A percentile compares a stretch with the other conserved stretches of the same genome.
phyloP scores from a whole-genome alignment of 2,797 vertebrate species.

The Spheniscus humboldti region DNA sequence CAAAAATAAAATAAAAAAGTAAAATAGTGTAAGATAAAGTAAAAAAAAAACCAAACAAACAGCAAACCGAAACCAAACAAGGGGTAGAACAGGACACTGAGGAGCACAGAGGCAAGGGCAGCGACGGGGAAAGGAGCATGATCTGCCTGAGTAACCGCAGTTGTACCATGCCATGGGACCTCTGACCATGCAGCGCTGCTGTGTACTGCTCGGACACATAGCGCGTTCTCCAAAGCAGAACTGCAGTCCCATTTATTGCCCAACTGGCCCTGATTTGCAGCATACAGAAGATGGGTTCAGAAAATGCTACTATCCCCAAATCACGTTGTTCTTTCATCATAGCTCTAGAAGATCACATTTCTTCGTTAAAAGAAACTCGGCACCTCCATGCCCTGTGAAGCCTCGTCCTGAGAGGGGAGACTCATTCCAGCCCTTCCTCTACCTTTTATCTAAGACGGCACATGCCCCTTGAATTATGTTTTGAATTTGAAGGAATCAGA shows the following conservation, averaged over 20 bases:
- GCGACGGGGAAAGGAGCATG: background rate
- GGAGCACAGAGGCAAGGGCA: background rate
- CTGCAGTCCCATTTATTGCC: background rate
- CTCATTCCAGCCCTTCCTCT: background rate
- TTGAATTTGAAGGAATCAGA: background rate
- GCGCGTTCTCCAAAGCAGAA: background rate
- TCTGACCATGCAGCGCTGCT: rapidly evolving
- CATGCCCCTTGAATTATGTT: background rate
- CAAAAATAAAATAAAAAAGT: slow-evolving; percentile 47
- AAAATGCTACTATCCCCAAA: background rate
- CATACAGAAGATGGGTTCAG: background rate
- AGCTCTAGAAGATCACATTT: background rate
- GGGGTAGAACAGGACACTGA: background rate
- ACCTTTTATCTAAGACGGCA: background rate
- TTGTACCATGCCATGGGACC: background rate
- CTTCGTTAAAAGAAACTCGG: background rate
- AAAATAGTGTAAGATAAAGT: slow-evolving; percentile 21
- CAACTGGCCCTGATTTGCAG: background rate
- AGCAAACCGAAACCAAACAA: slow-evolving; percentile 34
- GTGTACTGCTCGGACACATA: background rate
- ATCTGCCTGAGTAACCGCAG: background rate
- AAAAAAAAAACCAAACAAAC: slow-evolving; percentile 14
- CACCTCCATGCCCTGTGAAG: background rate
- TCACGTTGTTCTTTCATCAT: background rate
- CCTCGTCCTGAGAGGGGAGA: background rate